Conservation (phyloP, 2,888 invertebrate genomes). For the Fragum fragum region DNA sequence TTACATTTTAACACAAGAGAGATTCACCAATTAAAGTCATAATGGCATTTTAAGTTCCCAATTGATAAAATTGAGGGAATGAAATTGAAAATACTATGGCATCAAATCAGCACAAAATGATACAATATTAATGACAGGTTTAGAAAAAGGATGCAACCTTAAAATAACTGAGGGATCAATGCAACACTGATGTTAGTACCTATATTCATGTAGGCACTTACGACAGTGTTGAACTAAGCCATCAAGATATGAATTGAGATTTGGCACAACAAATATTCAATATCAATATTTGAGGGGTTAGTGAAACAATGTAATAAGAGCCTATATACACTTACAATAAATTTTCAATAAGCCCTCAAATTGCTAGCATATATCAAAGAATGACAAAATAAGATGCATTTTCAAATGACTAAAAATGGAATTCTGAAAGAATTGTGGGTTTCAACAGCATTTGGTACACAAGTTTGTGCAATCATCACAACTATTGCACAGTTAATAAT, state of each 20-base stretch:
- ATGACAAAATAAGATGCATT: conserved; percentile 15
- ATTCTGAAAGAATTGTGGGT: conserved; percentile 42
- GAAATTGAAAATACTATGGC: conserved; percentile 3
- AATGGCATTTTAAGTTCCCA: background rate
- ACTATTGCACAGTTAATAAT: conserved; percentile 18
- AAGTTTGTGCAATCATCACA: conserved; percentile 14
- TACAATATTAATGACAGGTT: background rate
- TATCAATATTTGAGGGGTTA: too few relatives aligned
- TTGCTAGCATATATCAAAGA: too few relatives aligned
- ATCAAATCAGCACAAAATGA: background rate
- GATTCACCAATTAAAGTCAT: conserved; percentile 3
- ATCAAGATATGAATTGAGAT: too few relatives aligned
- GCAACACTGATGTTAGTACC: too few relatives aligned
- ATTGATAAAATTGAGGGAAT: background rate
- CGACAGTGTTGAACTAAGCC: too few relatives aligned
- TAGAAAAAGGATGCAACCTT: background rate
- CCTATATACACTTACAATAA: too few relatives aligned
- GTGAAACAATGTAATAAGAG: too few relatives aligned
- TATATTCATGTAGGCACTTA: too few relatives aligned
- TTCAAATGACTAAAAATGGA: conserved; percentile 36
- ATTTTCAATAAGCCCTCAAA: too few relatives aligned
- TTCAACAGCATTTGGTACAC: conserved; percentile 30
- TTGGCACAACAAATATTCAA: too few relatives aligned
- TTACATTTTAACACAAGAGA: background rate
- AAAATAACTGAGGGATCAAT: background rate